Evolutionary conservation across 2,113 vertebrate species (phyloP).

Genomic region (Garra rufa): DNA sequence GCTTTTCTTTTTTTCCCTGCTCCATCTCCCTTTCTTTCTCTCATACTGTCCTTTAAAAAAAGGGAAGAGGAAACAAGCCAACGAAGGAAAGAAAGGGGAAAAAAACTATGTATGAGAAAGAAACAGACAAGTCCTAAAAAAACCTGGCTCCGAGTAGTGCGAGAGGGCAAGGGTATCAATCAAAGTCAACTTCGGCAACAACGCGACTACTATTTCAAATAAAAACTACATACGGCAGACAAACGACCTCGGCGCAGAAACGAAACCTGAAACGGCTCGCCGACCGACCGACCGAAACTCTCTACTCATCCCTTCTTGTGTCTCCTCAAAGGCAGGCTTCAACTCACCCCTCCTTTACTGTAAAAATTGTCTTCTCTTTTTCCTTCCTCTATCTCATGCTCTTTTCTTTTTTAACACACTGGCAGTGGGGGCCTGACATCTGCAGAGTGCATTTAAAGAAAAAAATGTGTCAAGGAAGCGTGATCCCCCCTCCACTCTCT

Average conservation of each 20-base stretch:
- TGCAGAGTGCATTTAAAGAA: slow-evolving; percentile 98
- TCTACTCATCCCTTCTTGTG: slow-evolving; percentile 61
- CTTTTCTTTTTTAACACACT: slow-evolving; percentile 80
- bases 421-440: slow-evolving; percentile 87
- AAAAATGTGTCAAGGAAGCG: slow-evolving; percentile 97
- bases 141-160: slow-evolving; percentile 44
- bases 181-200: slow-evolving; percentile 82
- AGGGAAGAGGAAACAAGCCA: slow-evolving; percentile 46
- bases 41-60: slow-evolving; percentile 63
- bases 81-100: slow-evolving; percentile 53
- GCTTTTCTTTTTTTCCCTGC: slow-evolving; percentile 1
- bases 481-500: slow-evolving; percentile 78
- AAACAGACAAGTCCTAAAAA: slow-evolving; percentile 60
- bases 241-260: slow-evolving; percentile 72
- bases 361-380: slow-evolving; percentile 34
- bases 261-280: slow-evolving; percentile 69
- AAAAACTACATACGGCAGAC: slow-evolving; percentile 73
- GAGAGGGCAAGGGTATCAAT: slow-evolving; percentile 68
- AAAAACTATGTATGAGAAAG: slow-evolving; percentile 30
- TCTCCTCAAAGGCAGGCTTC: slow-evolving; percentile 44
- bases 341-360: slow-evolving; percentile 47
- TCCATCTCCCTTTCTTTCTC: slow-evolving; percentile 34
- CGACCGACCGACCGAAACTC: slow-evolving; percentile 59
- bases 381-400: slow-evolving; percentile 61
- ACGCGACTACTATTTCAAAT: slow-evolving; percentile 79